Conservation (phyloP, 2,797 vertebrate genomes). For the Glossophaga mutica region DNA sequence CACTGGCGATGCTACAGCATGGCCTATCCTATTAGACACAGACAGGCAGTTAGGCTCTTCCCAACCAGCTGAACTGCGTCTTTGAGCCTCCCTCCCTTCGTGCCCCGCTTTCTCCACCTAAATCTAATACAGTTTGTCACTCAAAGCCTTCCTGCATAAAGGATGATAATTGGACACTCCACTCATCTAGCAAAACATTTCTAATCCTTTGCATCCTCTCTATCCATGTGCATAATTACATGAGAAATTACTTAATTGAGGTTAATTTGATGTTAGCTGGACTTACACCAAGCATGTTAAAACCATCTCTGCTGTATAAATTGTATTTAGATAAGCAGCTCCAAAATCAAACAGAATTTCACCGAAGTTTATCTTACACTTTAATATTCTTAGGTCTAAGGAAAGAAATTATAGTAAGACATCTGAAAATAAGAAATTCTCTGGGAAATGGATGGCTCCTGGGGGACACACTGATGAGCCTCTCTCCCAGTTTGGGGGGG, state of each 20-base stretch:
- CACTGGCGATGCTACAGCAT: not conserved
- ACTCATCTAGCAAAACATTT: not conserved
- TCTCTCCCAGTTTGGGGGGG: not conserved
- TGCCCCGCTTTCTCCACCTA: not conserved
- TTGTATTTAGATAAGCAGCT: conserved; percentile 5
- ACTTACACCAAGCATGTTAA: not conserved
- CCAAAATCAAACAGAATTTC: not conserved
- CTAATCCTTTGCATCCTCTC: not conserved
- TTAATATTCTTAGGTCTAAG: conserved; percentile 10
- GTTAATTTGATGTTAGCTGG: conserved; percentile 36
- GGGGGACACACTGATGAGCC: not conserved
- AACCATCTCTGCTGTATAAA: not conserved
- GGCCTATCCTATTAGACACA: not conserved
- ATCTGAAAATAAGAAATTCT: not conserved
- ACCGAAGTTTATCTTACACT: not conserved
- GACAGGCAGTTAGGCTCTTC: not conserved
- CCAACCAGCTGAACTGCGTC: not conserved
- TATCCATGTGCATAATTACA: not conserved
- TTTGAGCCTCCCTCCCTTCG: not conserved
- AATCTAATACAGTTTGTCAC: not conserved
- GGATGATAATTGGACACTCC: not conserved
- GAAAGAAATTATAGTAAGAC: not conserved
- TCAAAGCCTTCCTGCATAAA: not conserved
- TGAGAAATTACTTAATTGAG: conserved; percentile 38
- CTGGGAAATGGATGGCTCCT: not conserved